Conservation (phyloP, 2,113 vertebrate genomes). For the Gavialis gangeticus region DNA sequence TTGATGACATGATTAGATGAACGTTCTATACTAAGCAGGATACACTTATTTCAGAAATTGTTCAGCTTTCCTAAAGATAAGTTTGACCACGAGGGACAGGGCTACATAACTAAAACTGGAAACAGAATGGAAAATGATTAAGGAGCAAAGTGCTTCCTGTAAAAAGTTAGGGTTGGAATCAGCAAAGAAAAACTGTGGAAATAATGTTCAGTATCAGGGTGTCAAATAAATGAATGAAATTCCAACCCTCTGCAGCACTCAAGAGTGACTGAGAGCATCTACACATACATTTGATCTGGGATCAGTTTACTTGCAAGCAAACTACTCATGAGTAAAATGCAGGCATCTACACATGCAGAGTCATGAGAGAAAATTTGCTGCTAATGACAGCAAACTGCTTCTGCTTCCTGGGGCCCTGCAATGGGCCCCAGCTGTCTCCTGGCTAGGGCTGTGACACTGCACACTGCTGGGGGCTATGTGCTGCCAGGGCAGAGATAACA, state of each 20-base stretch:
- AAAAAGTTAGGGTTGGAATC: neutral
- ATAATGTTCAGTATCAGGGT: neutral
- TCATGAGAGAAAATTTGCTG: no score
- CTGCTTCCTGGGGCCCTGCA: no score
- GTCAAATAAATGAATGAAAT: neutral
- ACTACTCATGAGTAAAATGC: no score
- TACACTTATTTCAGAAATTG: conserved; percentile 25
- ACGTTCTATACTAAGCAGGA: neutral
- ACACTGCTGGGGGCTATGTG: no score
- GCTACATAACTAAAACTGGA: neutral
- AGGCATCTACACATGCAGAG: no score
- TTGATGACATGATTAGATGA: conserved; percentile 5
- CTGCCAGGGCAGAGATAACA: no score
- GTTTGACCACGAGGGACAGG: neutral
- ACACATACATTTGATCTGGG: no score
- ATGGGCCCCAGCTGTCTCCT: no score
- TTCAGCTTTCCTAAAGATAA: neutral
- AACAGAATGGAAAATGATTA: neutral
- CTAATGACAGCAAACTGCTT: no score
- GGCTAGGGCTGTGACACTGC: no score
- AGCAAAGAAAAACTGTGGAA: neutral
- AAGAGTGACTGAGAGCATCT: neutral
- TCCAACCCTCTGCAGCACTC: neutral
- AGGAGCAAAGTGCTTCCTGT: neutral
- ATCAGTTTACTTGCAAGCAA: no score